These are phyloP conservation scores for Smutsia temminckii DNA, from an alignment of 2,797 vertebrate species.

Conservation along the genomic window DNA sequence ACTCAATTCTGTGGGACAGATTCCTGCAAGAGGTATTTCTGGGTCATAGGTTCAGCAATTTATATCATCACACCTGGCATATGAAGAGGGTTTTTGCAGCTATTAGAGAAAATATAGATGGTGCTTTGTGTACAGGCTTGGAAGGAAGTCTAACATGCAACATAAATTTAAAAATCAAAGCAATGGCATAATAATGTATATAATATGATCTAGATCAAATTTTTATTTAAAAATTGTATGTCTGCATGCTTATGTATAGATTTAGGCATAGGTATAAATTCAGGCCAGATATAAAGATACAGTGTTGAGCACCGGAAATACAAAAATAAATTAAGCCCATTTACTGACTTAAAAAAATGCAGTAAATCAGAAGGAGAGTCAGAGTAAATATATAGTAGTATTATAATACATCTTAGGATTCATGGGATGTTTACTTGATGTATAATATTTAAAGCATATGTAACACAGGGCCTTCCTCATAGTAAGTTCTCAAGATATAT, in stretches of 20 bases:
- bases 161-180: constrained; percentile 1
- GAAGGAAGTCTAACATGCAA: neutral
- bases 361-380: neutral
- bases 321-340: neutral
- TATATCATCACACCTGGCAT: neutral
- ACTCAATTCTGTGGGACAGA: neutral
- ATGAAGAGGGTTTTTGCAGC: neutral
- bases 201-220: neutral
- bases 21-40: neutral
- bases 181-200: neutral
- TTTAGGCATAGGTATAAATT: neutral
- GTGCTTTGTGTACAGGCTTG: neutral
- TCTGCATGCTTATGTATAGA: neutral
- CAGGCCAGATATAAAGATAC: neutral
- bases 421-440: neutral
- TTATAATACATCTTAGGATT: neutral
- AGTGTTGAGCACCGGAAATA: neutral
- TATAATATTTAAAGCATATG: neutral
- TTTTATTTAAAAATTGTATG: neutral
- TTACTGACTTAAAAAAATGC: neutral
- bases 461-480: neutral
- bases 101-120: neutral
- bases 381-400: neutral
- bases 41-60: neutral
- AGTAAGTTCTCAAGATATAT: neutral